A percentile compares a stretch with the other conserved stretches of the same genome.
These are phyloP conservation scores for Hydroisotoma schaefferi DNA, from an alignment of 2,888 invertebrate species.

Conservation along the genomic window DNA sequence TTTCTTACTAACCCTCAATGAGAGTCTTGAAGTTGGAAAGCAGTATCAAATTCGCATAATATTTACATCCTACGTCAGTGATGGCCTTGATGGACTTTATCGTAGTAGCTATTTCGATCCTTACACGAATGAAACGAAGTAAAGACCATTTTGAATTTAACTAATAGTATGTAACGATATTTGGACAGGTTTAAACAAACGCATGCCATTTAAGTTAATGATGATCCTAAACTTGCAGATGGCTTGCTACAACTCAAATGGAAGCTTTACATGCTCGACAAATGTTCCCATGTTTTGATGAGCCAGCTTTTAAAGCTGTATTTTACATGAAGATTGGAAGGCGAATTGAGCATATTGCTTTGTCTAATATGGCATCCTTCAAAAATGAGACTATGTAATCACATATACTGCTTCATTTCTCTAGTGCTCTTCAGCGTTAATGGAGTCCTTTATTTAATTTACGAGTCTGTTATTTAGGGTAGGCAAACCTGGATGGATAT, in stretches of 20 bases:
- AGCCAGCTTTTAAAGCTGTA: conserved; percentile 30
- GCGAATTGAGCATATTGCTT: conserved; percentile 19
- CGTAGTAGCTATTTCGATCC: conserved; percentile 33
- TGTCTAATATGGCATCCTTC: conserved; percentile 23
- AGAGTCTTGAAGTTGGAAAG: conserved; percentile 9
- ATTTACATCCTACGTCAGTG: conserved; percentile 28
- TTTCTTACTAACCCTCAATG: neutral
- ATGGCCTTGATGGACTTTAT: conserved; percentile 36
- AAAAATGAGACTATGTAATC: conserved; percentile 4
- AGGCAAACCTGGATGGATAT: conserved; percentile 22
- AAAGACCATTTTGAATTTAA: conserved; percentile 7
- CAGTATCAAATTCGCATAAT: conserved; percentile 27
- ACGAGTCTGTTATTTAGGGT: no score
- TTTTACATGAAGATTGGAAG: conserved; percentile 27
- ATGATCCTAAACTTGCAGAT: conserved; percentile 17
- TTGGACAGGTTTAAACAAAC: neutral
- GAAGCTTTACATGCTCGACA: conserved; percentile 40
- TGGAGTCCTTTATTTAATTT: neutral
- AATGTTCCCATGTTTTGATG: conserved; percentile 40
- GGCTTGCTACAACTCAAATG: conserved; percentile 39
- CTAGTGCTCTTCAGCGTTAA: neutral
- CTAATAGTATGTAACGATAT: neutral
- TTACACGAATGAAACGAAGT: conserved; percentile 19
- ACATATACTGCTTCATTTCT: neutral
- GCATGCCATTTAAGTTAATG: neutral